Percentiles rank a stretch among this genome's conserved stretches.
Evolutionary conservation across 1,140 invertebrate species (phyloP).

Genomic region (Aphaenogaster floridana): DNA sequence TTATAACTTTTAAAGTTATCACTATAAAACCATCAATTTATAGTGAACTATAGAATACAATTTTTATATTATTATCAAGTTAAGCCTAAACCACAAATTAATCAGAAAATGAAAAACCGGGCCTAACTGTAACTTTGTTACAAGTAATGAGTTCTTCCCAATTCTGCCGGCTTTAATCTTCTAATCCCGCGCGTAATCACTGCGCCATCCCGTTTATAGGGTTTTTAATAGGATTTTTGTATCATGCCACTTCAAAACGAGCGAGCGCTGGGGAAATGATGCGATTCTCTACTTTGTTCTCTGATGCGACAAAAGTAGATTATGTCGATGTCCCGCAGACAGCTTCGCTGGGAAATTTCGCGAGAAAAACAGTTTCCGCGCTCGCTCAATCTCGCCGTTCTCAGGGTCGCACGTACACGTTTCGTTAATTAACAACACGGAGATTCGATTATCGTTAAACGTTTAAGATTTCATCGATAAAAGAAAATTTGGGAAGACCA

Average conservation of each 20-base stretch:
- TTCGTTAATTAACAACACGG: neutral
- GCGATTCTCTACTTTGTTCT: neutral
- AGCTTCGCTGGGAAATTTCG: neutral
- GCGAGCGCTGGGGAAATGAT: neutral
- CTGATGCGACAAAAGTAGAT: neutral
- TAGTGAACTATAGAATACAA: too few species aligned
- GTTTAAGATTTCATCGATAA: neutral
- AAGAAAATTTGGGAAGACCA: neutral
- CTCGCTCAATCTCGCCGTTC: neutral
- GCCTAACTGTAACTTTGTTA: too few species aligned
- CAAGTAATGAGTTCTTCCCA: too few species aligned
- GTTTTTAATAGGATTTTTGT: neutral
- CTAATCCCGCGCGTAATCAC: too few species aligned
- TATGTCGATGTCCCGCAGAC: neutral
- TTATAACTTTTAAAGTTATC: too few species aligned
- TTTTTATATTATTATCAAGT: too few species aligned
- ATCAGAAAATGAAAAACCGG: neutral
- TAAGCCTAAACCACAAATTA: too few species aligned
- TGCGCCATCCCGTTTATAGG: neutral
- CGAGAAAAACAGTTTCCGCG: slow-evolving; percentile 11
- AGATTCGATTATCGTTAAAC: neutral
- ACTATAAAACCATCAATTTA: too few species aligned
- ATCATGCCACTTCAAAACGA: neutral
- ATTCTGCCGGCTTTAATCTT: too few species aligned
- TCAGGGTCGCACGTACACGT: slow-evolving; percentile 21